Percentiles rank a stretch among this genome's conserved stretches.
Evolutionary conservation across 2,797 vertebrate genomes (phyloP).

Genomic region (Oryzias sinensis): DNA sequence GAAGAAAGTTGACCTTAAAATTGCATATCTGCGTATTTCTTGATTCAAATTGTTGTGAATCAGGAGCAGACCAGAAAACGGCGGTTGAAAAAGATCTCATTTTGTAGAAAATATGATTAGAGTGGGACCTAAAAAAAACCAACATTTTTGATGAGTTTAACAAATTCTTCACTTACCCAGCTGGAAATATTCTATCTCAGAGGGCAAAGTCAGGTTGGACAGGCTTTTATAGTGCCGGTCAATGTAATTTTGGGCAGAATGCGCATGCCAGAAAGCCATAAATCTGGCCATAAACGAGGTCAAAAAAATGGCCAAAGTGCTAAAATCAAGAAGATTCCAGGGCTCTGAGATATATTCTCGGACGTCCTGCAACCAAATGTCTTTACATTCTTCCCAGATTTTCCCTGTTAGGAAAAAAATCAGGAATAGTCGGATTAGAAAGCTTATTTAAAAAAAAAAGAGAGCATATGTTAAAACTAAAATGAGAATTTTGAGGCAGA

Average conservation of each 20-base stretch:
- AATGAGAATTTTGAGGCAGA: constrained; percentile 36
- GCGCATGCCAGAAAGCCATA: constrained; percentile 95
- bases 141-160: too few relatives aligned
- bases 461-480: too few relatives aligned
- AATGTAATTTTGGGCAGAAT: constrained; percentile 88
- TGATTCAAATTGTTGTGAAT: too few relatives aligned
- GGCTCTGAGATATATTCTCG: constrained; percentile 92
- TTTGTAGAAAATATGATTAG: too few relatives aligned
- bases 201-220: constrained; percentile 82
- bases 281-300: constrained; percentile 93
- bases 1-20: too few relatives aligned
- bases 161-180: constrained; percentile 80
- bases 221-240: constrained; percentile 82
- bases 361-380: constrained; percentile 93
- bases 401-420: constrained; percentile 79
- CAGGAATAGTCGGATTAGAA: too few relatives aligned
- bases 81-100: too few relatives aligned
- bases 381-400: constrained; percentile 95
- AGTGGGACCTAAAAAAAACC: too few relatives aligned
- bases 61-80: too few relatives aligned
- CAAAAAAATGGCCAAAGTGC: constrained; percentile 92
- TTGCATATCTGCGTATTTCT: too few relatives aligned
- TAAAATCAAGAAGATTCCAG: constrained; percentile 97
- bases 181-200: constrained; percentile 91
- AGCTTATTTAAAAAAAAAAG: too few relatives aligned